Evolutionary conservation across 2,797 vertebrate genomes (phyloP).

Genomic region (Argyrosomus regius): DNA sequence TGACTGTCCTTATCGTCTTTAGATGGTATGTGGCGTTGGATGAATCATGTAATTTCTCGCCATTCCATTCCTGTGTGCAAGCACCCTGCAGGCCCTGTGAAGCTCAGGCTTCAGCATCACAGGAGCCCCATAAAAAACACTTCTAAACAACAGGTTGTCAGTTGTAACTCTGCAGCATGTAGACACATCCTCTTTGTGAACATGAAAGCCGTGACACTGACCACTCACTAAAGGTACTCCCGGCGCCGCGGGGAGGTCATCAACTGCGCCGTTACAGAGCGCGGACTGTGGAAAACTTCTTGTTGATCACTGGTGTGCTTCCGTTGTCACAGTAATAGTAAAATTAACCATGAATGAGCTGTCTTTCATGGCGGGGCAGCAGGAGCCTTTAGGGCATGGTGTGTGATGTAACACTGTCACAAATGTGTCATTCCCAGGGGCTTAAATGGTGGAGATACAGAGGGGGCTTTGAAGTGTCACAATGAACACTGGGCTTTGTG

Average conservation of each 20-base stretch:
- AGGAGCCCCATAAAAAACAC: constrained; percentile 33
- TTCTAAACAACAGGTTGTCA: constrained; percentile 48
- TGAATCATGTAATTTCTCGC: constrained; percentile 22
- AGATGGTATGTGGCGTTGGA: neutral
- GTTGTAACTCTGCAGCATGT: constrained; percentile 29
- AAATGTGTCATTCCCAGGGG: constrained; percentile 80
- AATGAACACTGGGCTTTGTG: constrained; percentile 84
- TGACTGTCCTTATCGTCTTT: constrained; percentile 35
- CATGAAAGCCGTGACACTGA: constrained; percentile 53
- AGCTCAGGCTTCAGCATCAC: constrained; percentile 19
- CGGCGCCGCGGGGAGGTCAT: constrained; percentile 42
- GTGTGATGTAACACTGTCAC: constrained; percentile 81
- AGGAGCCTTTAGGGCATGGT: constrained; percentile 69
- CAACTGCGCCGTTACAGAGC: constrained; percentile 33
- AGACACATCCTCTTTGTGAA: constrained; percentile 55
- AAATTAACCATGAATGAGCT: constrained; percentile 78
- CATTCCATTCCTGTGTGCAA: constrained; percentile 4
- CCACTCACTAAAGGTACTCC: constrained; percentile 42
- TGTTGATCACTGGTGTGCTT: constrained; percentile 59
- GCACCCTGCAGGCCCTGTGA: constrained; percentile 20
- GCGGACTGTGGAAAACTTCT: constrained; percentile 30
- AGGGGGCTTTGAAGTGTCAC: constrained; percentile 82
- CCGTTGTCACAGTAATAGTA: constrained; percentile 59
- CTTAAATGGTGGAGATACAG: constrained; percentile 73
- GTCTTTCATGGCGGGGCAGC: constrained; percentile 67